Base-by-base conservation (phyloP, 1,140 invertebrate genomes). In the Anastatus disparis region DNA sequence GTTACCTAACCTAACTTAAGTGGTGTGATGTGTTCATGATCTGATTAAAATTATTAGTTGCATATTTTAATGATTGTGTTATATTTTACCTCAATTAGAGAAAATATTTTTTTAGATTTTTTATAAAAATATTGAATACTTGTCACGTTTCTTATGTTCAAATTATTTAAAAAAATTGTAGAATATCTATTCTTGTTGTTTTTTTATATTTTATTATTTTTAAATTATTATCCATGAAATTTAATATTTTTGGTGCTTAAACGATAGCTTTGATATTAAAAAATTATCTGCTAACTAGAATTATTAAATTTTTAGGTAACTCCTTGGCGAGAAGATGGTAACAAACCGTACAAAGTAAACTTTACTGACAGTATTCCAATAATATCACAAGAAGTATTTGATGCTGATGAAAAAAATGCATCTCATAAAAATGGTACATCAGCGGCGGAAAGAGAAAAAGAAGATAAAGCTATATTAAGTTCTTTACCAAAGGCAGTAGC, bases 401-500 rank as follows among this genome's bases (percentile, higher is more conserved):
- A 78, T 55, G 70, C 70, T 2, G 79, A 80, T 38, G 80, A 85
- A 1, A 81, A 81, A 73, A 79, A 52, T 62, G 24, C 24, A 1
- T 3, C 61, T 29, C 59, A 76, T 10, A 84, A 84, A 59, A 77
- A 73, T 62, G 71, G 53, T 20, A 3, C 70, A 17, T 3, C 68
- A 2, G 7, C 58, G 1, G 7, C 3, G 20, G 84, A 86, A 6
- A 83, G 78, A 46, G 84, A 85, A 7, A 85, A 82, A 38, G 84
- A 86, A 27, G 83, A 85, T 13, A 86, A 84, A 61, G 77, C 80
- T 13, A 73, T 83, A 31, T 75, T 85, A 1, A 82, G 72, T 64
- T 75, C 76, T 27, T 78, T 97, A 73, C 96, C 96, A 17, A 93
- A 95, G 81, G 94, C 96, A 9, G 89, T 89, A 71, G 95, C 93